Conservation (phyloP, 2,888 invertebrate species). For the Papilio elwesi region DNA sequence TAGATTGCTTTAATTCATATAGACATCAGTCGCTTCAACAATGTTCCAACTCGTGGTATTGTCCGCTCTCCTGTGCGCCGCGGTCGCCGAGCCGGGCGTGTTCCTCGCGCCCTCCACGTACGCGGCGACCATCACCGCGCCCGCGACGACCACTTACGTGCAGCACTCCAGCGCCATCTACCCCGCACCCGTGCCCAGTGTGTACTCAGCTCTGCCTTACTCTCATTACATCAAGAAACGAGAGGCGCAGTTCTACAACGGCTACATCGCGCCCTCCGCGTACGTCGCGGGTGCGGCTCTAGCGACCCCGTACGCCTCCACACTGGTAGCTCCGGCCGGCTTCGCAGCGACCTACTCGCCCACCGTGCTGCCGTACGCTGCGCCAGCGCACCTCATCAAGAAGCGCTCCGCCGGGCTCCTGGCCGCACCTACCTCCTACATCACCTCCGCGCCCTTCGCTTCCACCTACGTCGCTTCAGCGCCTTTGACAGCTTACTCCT, state of each 20-base stretch:
- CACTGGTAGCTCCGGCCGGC: constrained; percentile 12
- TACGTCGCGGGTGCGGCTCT: constrained; percentile 46
- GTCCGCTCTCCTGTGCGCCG: constrained; percentile 78
- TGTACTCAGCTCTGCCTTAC: constrained; percentile 48
- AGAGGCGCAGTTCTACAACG: constrained; percentile 46
- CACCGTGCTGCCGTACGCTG: constrained; percentile 25
- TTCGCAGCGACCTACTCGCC: constrained; percentile 29
- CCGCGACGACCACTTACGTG: constrained; percentile 44
- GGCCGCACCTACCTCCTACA: constrained; percentile 23
- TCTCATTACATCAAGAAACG: constrained; percentile 48
- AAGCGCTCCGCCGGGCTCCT: constrained; percentile 31
- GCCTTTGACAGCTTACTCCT: constrained; percentile 28
- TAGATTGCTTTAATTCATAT: neutral
- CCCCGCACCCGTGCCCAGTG: constrained; percentile 51
- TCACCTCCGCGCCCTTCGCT: constrained; percentile 21
- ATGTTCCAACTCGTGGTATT: constrained; percentile 65
- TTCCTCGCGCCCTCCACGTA: constrained; percentile 25
- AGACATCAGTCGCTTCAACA: constrained; percentile 46
- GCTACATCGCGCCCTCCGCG: constrained; percentile 37
- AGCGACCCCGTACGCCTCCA: constrained; percentile 43
- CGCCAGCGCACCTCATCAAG: constrained; percentile 39
- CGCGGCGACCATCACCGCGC: constrained; percentile 33
- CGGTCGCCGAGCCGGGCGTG: constrained; percentile 63
- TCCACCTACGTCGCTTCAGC: constrained; percentile 21
- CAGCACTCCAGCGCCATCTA: constrained; percentile 47